Conservation (phyloP, 2,113 vertebrate species). For the Gracilinanus agilis region DNA sequence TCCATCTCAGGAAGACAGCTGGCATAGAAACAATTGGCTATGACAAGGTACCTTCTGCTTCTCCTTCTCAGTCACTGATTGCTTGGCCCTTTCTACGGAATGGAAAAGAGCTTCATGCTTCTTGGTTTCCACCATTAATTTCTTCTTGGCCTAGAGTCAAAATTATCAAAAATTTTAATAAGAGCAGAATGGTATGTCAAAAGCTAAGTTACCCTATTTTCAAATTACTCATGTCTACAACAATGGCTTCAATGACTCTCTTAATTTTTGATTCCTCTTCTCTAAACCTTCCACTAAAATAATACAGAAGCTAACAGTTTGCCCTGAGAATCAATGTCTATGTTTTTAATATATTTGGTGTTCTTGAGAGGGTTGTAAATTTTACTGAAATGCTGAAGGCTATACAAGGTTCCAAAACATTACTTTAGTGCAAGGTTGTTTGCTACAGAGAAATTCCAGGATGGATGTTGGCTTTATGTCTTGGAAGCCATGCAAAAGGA, state of each 20-base stretch:
- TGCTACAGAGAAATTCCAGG: not conserved
- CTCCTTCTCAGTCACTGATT: conserved; percentile 87
- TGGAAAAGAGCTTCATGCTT: conserved; percentile 91
- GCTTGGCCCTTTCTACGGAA: conserved; percentile 89
- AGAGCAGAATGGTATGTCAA: not conserved
- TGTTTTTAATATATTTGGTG: conserved; percentile 20
- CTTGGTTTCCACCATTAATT: conserved; percentile 87
- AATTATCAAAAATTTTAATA: conserved; percentile 34
- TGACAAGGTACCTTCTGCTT: conserved; percentile 87
- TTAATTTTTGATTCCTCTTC: conserved; percentile 39
- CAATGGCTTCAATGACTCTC: not conserved
- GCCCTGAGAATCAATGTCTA: not conserved
- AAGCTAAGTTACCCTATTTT: conserved; percentile 42
- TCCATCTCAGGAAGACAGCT: not conserved
- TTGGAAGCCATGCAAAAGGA: not conserved
- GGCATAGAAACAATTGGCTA: not conserved
- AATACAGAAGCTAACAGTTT: conserved; percentile 28
- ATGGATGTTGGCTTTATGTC: not conserved
- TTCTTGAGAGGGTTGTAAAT: conserved; percentile 3
- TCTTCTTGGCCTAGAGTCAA: conserved; percentile 88
- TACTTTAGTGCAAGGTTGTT: conserved; percentile 11
- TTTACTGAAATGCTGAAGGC: not conserved
- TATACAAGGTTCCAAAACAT: not conserved
- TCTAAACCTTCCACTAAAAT: conserved; percentile 40
- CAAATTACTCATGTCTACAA: not conserved